Conservation (phyloP, 37 sponge, comb jelly and placozoan species). For the Geodia barretti region DNA sequence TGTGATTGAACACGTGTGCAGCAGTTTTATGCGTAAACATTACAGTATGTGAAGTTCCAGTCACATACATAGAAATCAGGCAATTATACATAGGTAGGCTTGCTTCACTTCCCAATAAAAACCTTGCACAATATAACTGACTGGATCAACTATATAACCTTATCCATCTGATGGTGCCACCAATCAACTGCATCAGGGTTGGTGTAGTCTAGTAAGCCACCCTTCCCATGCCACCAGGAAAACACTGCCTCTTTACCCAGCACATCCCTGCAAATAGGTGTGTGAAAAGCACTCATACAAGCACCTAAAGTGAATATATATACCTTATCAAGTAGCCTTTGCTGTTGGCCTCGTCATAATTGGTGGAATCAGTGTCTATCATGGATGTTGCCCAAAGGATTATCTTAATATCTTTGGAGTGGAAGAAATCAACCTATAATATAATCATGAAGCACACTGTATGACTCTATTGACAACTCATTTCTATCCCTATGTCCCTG, state of each 20-base stretch:
- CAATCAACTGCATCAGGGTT: slow-evolving; percentile 73
- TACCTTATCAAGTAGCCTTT: slow-evolving; percentile 80
- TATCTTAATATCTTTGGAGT: slow-evolving; percentile 57
- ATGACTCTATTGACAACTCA: too few relatives aligned
- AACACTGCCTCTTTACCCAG: slow-evolving; percentile 60
- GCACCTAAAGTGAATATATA: not conserved
- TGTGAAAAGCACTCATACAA: not conserved
- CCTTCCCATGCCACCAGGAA: slow-evolving; percentile 88
- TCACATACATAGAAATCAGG: too few relatives aligned
- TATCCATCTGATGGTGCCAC: slow-evolving; percentile 85
- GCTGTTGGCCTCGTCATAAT: slow-evolving; percentile 68
- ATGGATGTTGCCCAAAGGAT: slow-evolving; percentile 86
- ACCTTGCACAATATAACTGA: too few relatives aligned
- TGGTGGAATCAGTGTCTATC: slow-evolving; percentile 78
- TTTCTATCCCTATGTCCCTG: too few relatives aligned
- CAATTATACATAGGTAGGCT: too few relatives aligned
- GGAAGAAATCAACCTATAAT: slow-evolving; percentile 65
- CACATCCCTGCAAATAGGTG: slow-evolving; percentile 45
- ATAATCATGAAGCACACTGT: too few relatives aligned
- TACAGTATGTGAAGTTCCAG: not conserved
- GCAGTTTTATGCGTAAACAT: too few relatives aligned
- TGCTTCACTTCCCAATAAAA: too few relatives aligned
- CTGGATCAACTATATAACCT: too few relatives aligned
- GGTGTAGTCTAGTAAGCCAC: slow-evolving; percentile 85
- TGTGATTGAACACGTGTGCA: too few relatives aligned